Percentiles rank a stretch among this genome's conserved stretches.
Evolutionary conservation across 2,113 vertebrate genomes (phyloP).

Genomic region (Dasyurus viverrinus): DNA sequence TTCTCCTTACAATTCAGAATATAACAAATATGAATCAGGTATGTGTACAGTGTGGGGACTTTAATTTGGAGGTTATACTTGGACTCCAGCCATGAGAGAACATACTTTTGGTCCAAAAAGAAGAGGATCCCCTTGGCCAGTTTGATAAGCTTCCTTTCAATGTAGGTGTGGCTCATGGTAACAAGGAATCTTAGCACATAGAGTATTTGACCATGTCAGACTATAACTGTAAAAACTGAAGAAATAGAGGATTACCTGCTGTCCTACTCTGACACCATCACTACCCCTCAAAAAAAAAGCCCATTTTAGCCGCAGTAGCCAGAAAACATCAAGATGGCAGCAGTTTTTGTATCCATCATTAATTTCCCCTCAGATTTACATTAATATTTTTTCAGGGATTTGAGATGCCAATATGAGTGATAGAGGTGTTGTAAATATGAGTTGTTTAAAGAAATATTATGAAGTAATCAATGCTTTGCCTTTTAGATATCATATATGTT

Average conservation of each 20-base stretch:
- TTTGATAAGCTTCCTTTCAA: conserved; percentile 61
- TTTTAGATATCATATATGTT: conserved; percentile 80
- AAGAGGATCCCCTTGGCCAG: conserved; percentile 54
- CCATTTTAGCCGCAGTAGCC: conserved; percentile 18
- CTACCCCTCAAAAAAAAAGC: not conserved
- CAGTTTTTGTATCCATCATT: conserved; percentile 25
- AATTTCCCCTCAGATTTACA: conserved; percentile 47
- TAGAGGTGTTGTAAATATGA: conserved; percentile 39
- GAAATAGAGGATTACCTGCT: conserved; percentile 36
- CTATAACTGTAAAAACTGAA: conserved; percentile 36
- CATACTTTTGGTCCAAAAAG: conserved; percentile 55
- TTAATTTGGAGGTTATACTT: conserved; percentile 66
- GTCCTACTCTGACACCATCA: not conserved
- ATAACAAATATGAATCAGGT: conserved; percentile 79
- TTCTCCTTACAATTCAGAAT: conserved; percentile 71
- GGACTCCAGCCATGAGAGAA: not conserved
- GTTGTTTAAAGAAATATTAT: conserved; percentile 69
- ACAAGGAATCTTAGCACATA: conserved; percentile 16
- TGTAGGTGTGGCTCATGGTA: conserved; percentile 63
- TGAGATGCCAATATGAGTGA: not conserved
- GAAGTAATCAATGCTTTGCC: conserved; percentile 60
- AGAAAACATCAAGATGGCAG: conserved; percentile 46
- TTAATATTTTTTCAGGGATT: conserved; percentile 33
- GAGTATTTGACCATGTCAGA: conserved; percentile 47
- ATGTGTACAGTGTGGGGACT: conserved; percentile 76